These are phyloP conservation scores for Rutpela maculata DNA, from an alignment of 2,888 invertebrate genomes.

Conservation along the genomic window DNA sequence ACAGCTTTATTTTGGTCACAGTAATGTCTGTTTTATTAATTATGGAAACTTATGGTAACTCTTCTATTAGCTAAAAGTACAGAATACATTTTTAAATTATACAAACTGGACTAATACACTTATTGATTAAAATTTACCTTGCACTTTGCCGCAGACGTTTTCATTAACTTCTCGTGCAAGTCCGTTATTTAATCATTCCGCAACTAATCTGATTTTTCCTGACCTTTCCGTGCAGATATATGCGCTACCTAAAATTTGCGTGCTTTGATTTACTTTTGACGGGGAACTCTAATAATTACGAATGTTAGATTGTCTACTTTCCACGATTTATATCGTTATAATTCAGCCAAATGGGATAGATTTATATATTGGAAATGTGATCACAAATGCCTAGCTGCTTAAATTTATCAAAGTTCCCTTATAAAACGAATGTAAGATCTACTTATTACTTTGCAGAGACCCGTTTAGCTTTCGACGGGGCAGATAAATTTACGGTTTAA, in stretches of 20 bases:
- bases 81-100: neutral
- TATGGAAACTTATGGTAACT: too few species aligned
- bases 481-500: constrained; percentile 24
- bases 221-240: constrained; percentile 26
- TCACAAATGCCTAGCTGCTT: constrained; percentile 37
- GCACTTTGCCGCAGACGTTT: constrained; percentile 4
- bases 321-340: constrained; percentile 44
- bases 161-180: constrained; percentile 38
- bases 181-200: constrained; percentile 28
- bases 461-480: neutral
- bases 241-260: constrained; percentile 36
- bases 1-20: too few species aligned
- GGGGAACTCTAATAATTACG: constrained; percentile 31
- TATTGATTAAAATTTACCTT: constrained; percentile 6
- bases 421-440: constrained; percentile 13
- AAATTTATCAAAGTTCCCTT: constrained; percentile 36
- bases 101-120: neutral
- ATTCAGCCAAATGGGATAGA: constrained; percentile 41
- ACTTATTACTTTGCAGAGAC: constrained; percentile 14
- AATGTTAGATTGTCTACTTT: constrained; percentile 24
- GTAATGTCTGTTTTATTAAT: too few species aligned
- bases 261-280: constrained; percentile 27
- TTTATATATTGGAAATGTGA: constrained; percentile 45
- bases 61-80: too few species aligned
- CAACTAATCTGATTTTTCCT: constrained; percentile 41